Evolutionary conservation across 2,113 vertebrate genomes (phyloP).

Genomic region (Pluvianellus socialis): DNA sequence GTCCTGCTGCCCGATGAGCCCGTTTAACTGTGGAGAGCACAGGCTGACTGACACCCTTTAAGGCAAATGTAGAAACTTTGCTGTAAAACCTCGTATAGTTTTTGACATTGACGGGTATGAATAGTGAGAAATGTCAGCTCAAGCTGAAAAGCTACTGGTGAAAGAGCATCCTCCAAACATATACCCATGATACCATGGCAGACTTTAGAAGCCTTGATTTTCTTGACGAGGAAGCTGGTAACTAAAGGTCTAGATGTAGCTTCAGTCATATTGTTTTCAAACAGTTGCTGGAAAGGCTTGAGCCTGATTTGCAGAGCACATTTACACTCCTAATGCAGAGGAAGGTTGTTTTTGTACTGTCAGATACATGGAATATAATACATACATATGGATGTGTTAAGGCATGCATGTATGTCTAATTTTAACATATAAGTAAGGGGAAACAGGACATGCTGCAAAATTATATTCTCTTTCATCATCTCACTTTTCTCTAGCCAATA

Average conservation of each 20-base stretch:
- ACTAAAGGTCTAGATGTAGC: neutral
- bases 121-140: constrained; percentile 33
- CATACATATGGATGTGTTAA: neutral
- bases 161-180: constrained; percentile 8
- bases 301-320: neutral
- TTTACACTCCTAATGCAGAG: neutral
- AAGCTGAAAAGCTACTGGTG: constrained; percentile 34
- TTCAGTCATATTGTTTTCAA: neutral
- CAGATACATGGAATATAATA: neutral
- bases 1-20: neutral
- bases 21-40: rapidly evolving
- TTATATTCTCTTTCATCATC: neutral
- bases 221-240: neutral
- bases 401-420: neutral
- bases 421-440: neutral
- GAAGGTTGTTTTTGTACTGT: neutral
- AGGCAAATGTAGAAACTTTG: constrained; percentile 31
- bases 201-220: constrained; percentile 11
- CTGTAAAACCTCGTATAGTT: neutral
- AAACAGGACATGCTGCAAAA: neutral
- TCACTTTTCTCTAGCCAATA: neutral
- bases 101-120: constrained; percentile 40
- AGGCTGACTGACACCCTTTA: constrained; percentile 24
- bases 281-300: neutral
- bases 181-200: neutral